phyloP scores from a whole-genome alignment of 2,113 vertebrate species.

The Dicerorhinus sumatrensis region DNA sequence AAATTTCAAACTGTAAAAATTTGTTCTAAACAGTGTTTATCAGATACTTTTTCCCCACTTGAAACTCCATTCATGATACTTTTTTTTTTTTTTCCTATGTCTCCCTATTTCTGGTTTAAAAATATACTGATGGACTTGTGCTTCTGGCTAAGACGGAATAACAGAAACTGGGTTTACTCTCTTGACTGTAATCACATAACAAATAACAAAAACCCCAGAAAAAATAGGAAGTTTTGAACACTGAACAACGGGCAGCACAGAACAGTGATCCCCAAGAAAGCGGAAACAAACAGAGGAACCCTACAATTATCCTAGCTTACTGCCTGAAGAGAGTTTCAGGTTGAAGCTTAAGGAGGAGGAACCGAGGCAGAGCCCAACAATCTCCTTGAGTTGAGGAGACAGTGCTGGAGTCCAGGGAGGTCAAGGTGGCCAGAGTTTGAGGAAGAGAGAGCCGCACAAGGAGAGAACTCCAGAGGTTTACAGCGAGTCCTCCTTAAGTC shows the following conservation, averaged over 20 bases:
- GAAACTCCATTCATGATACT: not conserved
- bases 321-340: not conserved
- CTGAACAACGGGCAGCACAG: not conserved
- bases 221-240: slow-evolving; percentile 35
- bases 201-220: slow-evolving; percentile 25
- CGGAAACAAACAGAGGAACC: not conserved
- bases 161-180: slow-evolving; percentile 38
- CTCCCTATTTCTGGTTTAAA: slow-evolving; percentile 29
- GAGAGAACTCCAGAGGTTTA: not conserved
- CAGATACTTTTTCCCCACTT: not conserved
- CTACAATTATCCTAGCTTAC: not conserved
- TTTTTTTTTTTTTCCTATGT: not conserved
- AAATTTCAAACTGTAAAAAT: slow-evolving; percentile 43
- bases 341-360: not conserved
- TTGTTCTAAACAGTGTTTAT: slow-evolving; percentile 35
- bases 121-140: not conserved
- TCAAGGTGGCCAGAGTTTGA: not conserved
- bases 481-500: not conserved
- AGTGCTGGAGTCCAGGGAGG: not conserved
- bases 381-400: not conserved
- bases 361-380: not conserved
- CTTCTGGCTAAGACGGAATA: slow-evolving; percentile 31
- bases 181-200: slow-evolving; percentile 18
- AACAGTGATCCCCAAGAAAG: not conserved
- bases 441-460: not conserved